Evolutionary conservation across 2,888 invertebrate genomes (phyloP).

Genomic region (Dioctria linearis): DNA sequence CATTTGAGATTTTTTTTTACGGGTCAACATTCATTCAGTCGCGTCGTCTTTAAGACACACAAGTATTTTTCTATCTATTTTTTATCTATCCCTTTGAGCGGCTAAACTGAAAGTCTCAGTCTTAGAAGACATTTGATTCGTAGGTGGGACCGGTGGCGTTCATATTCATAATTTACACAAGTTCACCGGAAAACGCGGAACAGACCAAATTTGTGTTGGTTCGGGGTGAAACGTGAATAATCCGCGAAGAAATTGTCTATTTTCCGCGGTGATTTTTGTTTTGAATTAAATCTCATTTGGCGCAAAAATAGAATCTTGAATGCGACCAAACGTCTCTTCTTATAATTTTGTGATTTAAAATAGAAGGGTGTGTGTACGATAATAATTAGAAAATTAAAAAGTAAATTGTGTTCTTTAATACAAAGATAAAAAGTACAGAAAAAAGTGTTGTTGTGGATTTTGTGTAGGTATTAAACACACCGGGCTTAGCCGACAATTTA

Average conservation of each 20-base stretch:
- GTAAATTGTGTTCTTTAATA: too few species aligned
- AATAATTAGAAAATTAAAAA: too few species aligned
- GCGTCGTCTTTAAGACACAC: neutral
- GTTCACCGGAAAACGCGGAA: constrained; percentile 42
- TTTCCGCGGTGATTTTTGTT: constrained; percentile 20
- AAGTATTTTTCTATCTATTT: constrained; percentile 11
- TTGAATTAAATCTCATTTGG: constrained; percentile 20
- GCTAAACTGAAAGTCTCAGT: neutral
- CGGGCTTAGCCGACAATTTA: too few species aligned
- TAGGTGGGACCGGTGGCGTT: constrained; percentile 20
- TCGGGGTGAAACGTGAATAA: constrained; percentile 26
- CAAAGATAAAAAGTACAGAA: too few species aligned
- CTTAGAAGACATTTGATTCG: constrained; percentile 8
- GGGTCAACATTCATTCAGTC: constrained; percentile 30
- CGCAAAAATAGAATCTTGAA: neutral
- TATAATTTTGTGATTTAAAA: too few species aligned
- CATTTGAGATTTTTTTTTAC: constrained; percentile 24
- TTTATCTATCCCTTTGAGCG: constrained; percentile 25
- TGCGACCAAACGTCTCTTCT: neutral
- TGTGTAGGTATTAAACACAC: too few species aligned
- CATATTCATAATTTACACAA: constrained; percentile 9
- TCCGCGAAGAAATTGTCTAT: constrained; percentile 25
- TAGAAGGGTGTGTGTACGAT: too few species aligned
- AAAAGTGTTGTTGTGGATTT: too few species aligned
- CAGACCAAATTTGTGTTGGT: constrained; percentile 19